phyloP scores from a whole-genome alignment of 23 tunicate species.

The Halocynthia roretzi region DNA sequence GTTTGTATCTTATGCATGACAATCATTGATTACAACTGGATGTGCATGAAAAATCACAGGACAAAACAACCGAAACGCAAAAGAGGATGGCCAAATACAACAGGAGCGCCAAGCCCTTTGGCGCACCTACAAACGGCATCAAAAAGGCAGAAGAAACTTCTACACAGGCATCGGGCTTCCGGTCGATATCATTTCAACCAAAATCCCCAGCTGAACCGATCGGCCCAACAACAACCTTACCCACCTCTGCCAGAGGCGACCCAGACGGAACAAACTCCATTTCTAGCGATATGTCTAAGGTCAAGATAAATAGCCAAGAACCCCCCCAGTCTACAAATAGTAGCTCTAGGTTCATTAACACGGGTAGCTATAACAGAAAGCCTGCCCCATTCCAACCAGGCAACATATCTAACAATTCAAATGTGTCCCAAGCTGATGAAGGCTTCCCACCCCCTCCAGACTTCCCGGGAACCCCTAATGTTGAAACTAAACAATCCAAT shows the following conservation, averaged over 20 bases:
- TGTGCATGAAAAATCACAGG: constrained; percentile 22
- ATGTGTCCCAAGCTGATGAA: neutral
- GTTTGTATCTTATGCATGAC: no score
- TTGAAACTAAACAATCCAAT: neutral
- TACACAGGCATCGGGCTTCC: constrained; percentile 40
- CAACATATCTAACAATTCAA: neutral
- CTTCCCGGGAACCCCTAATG: constrained; percentile 5
- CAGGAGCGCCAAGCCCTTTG: constrained; percentile 61
- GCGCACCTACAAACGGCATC: constrained; percentile 4
- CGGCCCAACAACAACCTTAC: constrained; percentile 5
- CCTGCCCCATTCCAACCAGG: constrained; percentile 17
- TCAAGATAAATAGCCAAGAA: neutral
- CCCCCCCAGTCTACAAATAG: neutral
- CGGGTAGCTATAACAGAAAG: neutral
- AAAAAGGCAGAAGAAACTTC: neutral
- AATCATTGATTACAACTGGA: neutral
- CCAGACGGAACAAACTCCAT: constrained; percentile 28
- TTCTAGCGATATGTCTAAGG: neutral
- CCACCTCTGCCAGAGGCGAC: constrained; percentile 25
- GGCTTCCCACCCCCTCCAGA: constrained; percentile 41
- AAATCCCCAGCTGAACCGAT: constrained; percentile 3
- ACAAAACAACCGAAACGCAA: constrained; percentile 21
- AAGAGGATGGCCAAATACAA: constrained; percentile 43
- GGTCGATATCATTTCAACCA: constrained; percentile 60
- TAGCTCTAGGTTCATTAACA: neutral